phyloP scores from a whole-genome alignment of 1,140 invertebrate genomes.

The Drosophila bocki region DNA sequence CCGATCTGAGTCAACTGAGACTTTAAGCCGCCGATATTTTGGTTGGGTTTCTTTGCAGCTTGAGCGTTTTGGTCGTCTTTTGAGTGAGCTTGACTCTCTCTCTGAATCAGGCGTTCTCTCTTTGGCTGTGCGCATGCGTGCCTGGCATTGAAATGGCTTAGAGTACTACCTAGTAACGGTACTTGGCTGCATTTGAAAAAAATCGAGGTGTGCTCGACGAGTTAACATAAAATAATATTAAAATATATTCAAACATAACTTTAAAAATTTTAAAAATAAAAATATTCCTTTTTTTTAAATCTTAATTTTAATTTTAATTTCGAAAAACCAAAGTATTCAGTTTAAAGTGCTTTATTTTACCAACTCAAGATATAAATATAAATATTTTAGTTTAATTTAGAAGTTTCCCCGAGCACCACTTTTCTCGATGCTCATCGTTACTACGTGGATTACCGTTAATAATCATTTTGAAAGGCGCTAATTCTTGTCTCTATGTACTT shows the following conservation, averaged over 20 bases:
- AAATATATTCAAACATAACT: not conserved
- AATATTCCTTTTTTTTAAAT: too few relatives aligned
- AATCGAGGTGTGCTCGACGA: constrained; percentile 10
- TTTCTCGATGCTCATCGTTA: too few relatives aligned
- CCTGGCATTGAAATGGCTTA: constrained; percentile 47
- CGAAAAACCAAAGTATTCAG: too few relatives aligned
- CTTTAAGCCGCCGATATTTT: constrained; percentile 35
- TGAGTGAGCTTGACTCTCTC: constrained; percentile 21
- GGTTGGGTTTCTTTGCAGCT: constrained; percentile 27
- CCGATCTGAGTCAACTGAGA: constrained; percentile 53
- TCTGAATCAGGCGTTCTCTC: not conserved
- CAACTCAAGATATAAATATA: too few relatives aligned
- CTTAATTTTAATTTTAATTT: too few relatives aligned
- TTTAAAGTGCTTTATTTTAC: too few relatives aligned
- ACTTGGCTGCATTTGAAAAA: constrained; percentile 14
- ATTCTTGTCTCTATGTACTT: too few relatives aligned
- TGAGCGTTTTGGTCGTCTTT: not conserved
- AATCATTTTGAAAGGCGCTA: too few relatives aligned
- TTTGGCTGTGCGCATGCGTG: constrained; percentile 40
- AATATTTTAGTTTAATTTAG: too few relatives aligned
- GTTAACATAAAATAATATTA: not conserved
- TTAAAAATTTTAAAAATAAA: too few relatives aligned
- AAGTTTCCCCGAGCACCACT: too few relatives aligned
- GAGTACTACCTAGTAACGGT: constrained; percentile 37
- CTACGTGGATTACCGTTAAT: too few relatives aligned